Conservation (phyloP, 1,140 invertebrate genomes). For the Pseudomyrmex sp. region DNA sequence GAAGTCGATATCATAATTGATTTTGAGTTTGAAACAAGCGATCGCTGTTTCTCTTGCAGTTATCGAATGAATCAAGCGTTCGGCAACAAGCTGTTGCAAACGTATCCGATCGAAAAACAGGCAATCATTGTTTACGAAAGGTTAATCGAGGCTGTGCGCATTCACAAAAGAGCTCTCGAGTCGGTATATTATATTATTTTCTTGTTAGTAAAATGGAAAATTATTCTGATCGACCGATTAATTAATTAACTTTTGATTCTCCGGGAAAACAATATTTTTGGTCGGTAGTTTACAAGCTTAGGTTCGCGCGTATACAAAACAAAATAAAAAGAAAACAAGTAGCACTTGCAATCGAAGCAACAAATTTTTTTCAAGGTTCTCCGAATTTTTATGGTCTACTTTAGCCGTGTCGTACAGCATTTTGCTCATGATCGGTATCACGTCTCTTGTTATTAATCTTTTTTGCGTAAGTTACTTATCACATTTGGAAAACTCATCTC, state of each 20-base stretch:
- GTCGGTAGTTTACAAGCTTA: neutral
- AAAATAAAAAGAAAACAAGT: neutral
- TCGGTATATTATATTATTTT: slow-evolving; percentile 15
- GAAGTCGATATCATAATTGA: neutral
- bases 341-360: neutral
- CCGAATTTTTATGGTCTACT: slow-evolving; percentile 28
- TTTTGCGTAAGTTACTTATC: slow-evolving; percentile 32
- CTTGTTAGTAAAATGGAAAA: slow-evolving; percentile 22
- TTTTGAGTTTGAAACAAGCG: neutral
- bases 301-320: neutral
- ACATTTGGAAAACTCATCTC: neutral
- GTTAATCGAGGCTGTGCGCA: slow-evolving; percentile 34
- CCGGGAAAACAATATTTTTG: neutral
- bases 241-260: neutral
- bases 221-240: neutral
- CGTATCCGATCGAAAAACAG: neutral
- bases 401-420: slow-evolving; percentile 29
- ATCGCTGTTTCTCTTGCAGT: slow-evolving; percentile 7
- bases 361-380: slow-evolving; percentile 27
- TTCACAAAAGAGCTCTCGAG: slow-evolving; percentile 55
- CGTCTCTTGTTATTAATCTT: slow-evolving; percentile 37
- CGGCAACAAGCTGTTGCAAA: neutral
- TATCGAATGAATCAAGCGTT: slow-evolving; percentile 44
- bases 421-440: slow-evolving; percentile 36
- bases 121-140: slow-evolving; percentile 14